phyloP scores from a whole-genome alignment of 2,797 vertebrate species.

The Rhadinocentrus ornatus region DNA sequence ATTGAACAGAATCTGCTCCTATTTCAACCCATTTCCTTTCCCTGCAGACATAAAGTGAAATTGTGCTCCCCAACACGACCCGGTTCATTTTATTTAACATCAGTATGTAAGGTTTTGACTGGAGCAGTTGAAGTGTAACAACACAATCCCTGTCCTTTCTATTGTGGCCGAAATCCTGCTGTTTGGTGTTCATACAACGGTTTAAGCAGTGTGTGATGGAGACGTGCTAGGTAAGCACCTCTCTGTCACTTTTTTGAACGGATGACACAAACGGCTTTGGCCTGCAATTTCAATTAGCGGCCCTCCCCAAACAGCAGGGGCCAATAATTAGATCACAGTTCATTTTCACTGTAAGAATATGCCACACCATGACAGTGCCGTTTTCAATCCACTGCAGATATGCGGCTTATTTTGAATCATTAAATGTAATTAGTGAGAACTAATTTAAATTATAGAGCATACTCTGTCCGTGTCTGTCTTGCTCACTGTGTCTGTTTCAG shows the following conservation, averaged over 20 bases:
- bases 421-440: conserved; percentile 81
- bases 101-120: conserved; percentile 37
- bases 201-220: conserved; percentile 24
- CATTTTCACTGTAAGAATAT: conserved; percentile 81
- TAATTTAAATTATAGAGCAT: conserved; percentile 76
- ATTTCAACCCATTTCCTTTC: conserved; percentile 56
- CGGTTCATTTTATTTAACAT: conserved; percentile 38
- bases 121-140: conserved; percentile 29
- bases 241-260: conserved; percentile 19
- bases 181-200: conserved; percentile 39
- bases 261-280: conserved; percentile 40
- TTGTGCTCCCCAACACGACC: conserved; percentile 41
- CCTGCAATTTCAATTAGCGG: conserved; percentile 69
- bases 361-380: conserved; percentile 67
- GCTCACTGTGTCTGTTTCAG: conserved; percentile 43
- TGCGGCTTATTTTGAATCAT: conserved; percentile 81
- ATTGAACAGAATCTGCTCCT: conserved; percentile 66
- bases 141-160: conserved; percentile 29
- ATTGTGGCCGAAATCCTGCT: conserved; percentile 37
- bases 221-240: conserved; percentile 23
- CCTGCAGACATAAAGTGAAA: conserved; percentile 31
- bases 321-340: conserved; percentile 82
- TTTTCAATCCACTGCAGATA: conserved; percentile 73
- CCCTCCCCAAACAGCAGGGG: conserved; percentile 61
- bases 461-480: conserved; percentile 16